These are phyloP conservation scores for Agapostemon virescens DNA, from an alignment of 2,888 invertebrate species.

Conservation along the genomic window DNA sequence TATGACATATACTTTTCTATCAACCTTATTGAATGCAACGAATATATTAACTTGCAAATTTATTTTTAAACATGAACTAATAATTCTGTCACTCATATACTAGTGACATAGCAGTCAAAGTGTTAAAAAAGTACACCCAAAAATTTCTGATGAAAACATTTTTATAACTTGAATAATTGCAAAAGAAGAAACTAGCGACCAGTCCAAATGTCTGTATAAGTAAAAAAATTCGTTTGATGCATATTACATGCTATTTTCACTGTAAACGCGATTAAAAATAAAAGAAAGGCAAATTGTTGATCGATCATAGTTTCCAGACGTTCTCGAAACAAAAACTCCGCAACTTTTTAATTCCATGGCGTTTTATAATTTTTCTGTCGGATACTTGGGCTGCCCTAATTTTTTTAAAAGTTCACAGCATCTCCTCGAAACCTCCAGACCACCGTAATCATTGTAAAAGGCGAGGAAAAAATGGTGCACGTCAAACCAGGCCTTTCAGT, in stretches of 20 bases:
- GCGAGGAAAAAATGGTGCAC: neutral
- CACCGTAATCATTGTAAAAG: slow-evolving; percentile 40
- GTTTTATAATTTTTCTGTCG: slow-evolving; percentile 15
- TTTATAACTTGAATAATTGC: too few relatives aligned
- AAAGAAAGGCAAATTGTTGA: neutral
- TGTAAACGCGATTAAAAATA: neutral
- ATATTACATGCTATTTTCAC: neutral
- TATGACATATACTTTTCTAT: too few relatives aligned
- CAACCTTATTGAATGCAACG: too few relatives aligned
- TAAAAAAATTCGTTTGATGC: too few relatives aligned
- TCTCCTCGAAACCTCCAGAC: slow-evolving; percentile 3
- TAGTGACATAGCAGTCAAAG: too few relatives aligned
- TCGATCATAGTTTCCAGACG: neutral
- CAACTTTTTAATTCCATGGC: neutral
- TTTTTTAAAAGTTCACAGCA: slow-evolving; percentile 30
- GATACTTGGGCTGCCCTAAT: slow-evolving; percentile 17
- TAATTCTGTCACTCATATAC: too few relatives aligned
- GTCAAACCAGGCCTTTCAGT: slow-evolving; percentile 21
- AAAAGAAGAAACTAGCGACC: too few relatives aligned
- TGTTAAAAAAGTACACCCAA: too few relatives aligned
- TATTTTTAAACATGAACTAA: too few relatives aligned
- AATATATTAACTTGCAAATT: too few relatives aligned
- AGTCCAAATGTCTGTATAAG: too few relatives aligned
- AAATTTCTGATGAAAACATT: too few relatives aligned
- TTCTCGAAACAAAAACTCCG: neutral